Conservation (phyloP, 1,140 invertebrate species). For the Drosophila insularis region DNA sequence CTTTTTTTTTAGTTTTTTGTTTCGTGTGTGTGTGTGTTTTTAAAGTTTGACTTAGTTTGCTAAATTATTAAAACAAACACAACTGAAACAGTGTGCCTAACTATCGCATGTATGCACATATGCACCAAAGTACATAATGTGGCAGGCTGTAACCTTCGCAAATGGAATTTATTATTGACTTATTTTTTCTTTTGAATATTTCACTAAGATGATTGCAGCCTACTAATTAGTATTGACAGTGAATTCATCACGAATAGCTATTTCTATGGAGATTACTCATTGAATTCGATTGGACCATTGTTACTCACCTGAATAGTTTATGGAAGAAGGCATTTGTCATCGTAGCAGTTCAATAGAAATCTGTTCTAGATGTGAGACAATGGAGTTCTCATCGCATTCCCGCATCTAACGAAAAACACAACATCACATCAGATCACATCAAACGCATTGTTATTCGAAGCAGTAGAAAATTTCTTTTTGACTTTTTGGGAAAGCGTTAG, state of each 20-base stretch:
- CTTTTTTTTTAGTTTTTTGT: slow-evolving; percentile 13
- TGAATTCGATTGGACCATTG: neutral
- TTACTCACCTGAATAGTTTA: neutral
- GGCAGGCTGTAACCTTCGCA: slow-evolving; percentile 25
- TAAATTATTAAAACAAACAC: slow-evolving; percentile 41
- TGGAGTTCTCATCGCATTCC: neutral
- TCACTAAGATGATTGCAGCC: neutral
- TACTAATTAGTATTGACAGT: slow-evolving; percentile 1
- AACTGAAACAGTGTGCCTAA: slow-evolving; percentile 16
- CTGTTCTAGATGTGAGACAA: slow-evolving; percentile 1
- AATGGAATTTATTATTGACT: slow-evolving; percentile 3
- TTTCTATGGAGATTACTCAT: neutral
- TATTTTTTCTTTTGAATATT: neutral
- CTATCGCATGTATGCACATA: slow-evolving; percentile 14
- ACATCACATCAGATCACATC: neutral
- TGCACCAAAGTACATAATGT: neutral
- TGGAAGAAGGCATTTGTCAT: neutral
- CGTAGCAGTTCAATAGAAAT: neutral
- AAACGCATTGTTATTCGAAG: neutral
- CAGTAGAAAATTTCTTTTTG: neutral
- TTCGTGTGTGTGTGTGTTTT: neutral
- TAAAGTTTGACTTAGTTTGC: neutral
- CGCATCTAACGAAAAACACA: neutral
- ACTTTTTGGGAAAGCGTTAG: slow-evolving; percentile 1
- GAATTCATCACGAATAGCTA: neutral